Conservation (phyloP, 2,888 invertebrate genomes). For the Corythucha ciliata region DNA sequence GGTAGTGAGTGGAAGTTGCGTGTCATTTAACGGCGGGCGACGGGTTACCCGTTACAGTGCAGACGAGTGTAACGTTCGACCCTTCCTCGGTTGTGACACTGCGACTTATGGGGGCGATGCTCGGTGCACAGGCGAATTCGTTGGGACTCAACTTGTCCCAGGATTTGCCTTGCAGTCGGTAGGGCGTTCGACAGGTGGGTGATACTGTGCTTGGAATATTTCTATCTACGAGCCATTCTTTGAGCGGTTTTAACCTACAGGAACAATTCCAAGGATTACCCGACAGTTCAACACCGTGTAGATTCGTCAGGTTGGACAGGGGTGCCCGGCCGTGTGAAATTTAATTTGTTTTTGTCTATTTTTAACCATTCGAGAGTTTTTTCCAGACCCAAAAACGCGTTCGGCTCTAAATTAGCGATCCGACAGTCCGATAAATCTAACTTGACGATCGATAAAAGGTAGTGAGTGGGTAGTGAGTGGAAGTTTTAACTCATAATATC, state of each 20-base stretch:
- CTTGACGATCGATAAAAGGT: too few relatives aligned
- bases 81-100: constrained; percentile 59
- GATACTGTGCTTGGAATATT: constrained; percentile 65
- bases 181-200: constrained; percentile 60
- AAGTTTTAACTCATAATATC: too few relatives aligned
- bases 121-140: constrained; percentile 70
- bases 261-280: constrained; percentile 77
- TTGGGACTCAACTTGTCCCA: constrained; percentile 70
- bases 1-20: too few relatives aligned
- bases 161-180: constrained; percentile 52
- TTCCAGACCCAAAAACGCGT: constrained; percentile 64
- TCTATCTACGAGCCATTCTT: constrained; percentile 68
- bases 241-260: constrained; percentile 60
- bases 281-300: constrained; percentile 67
- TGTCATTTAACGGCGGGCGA: constrained; percentile 64
- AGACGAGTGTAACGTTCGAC: constrained; percentile 62
- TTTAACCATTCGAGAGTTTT: constrained; percentile 65
- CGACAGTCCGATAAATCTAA: constrained; percentile 66
- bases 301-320: constrained; percentile 55
- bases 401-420: constrained; percentile 56
- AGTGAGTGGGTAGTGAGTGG: too few relatives aligned
- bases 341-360: constrained; percentile 63
- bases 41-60: constrained; percentile 60
- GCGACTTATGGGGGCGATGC: constrained; percentile 48
- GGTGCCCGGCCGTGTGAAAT: constrained; percentile 56